phyloP scores from a whole-genome alignment of 2,797 vertebrate species.

The Delichon dasypus region DNA sequence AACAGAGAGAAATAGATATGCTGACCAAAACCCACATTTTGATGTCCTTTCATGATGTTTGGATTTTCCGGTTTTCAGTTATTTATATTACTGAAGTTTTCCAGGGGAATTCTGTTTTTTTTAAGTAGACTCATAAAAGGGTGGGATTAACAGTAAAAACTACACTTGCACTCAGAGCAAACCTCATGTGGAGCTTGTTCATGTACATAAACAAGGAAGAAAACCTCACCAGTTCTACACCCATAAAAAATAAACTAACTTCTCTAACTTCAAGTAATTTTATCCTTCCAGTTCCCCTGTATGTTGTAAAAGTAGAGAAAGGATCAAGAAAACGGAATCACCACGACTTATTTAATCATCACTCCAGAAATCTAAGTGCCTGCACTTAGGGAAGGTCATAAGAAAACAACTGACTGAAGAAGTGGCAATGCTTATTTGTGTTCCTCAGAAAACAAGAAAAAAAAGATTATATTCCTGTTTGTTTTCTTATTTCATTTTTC shows the following conservation, averaged over 20 bases:
- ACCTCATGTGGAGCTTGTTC: neutral
- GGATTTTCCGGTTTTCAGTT: neutral
- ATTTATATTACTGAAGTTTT: neutral
- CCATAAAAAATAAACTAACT: neutral
- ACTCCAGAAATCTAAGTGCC: neutral
- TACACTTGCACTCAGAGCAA: neutral
- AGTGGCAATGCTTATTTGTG: neutral
- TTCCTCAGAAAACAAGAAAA: neutral
- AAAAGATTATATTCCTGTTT: neutral
- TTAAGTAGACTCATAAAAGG: neutral
- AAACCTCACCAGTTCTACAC: neutral
- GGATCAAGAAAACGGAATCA: neutral
- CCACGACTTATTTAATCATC: neutral
- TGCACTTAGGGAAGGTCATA: neutral
- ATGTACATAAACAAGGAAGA: neutral
- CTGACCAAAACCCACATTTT: neutral
- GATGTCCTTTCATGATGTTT: neutral
- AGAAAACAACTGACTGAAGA: neutral
- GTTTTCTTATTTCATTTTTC: neutral
- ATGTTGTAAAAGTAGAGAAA: neutral
- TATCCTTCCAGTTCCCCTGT: neutral
- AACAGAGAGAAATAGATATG: neutral
- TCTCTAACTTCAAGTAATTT: neutral
- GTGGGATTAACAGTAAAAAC: neutral
- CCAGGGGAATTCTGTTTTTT: neutral